phyloP scores from a whole-genome alignment of 2,797 vertebrate genomes.

The Paratrypauchen microcephalus region DNA sequence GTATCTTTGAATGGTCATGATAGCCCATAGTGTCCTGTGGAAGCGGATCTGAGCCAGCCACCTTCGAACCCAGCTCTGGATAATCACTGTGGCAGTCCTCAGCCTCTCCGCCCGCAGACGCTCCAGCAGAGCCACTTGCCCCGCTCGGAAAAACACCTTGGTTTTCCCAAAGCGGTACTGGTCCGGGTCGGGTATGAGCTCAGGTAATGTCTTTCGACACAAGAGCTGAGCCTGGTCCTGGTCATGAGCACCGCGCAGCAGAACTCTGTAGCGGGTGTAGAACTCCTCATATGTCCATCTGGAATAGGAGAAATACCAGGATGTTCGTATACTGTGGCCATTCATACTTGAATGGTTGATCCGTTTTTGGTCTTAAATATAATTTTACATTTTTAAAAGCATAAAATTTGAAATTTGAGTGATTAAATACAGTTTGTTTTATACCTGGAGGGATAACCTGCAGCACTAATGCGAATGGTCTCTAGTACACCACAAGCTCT shows the following conservation, averaged over 20 bases:
- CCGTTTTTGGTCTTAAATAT: too few relatives aligned
- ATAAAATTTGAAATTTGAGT: neutral
- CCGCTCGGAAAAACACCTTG: constrained; percentile 77
- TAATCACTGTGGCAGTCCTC: constrained; percentile 64
- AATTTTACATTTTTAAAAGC: too few relatives aligned
- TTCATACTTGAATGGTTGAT: too few relatives aligned
- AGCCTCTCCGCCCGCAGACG: constrained; percentile 71
- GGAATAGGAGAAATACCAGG: neutral
- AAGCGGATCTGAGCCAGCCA: constrained; percentile 72
- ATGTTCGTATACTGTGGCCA: too few relatives aligned
- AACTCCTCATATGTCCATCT: constrained; percentile 82
- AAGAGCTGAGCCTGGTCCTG: constrained; percentile 55
- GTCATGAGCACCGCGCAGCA: constrained; percentile 55
- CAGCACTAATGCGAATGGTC: constrained; percentile 82
- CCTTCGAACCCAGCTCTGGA: constrained; percentile 77
- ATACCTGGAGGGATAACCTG: constrained; percentile 82
- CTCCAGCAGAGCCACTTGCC: constrained; percentile 82
- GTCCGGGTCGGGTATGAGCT: constrained; percentile 73
- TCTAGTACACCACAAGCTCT: constrained; percentile 81
- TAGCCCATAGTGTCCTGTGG: constrained; percentile 37
- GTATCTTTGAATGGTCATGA: constrained; percentile 70
- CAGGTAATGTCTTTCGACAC: constrained; percentile 60
- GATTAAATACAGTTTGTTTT: neutral
- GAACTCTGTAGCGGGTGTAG: constrained; percentile 73
- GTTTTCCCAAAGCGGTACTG: constrained; percentile 79